Percentiles rank a stretch among this genome's conserved stretches.
Conservation (phyloP, 2,888 invertebrate species). For the Papilio gigon region DNA sequence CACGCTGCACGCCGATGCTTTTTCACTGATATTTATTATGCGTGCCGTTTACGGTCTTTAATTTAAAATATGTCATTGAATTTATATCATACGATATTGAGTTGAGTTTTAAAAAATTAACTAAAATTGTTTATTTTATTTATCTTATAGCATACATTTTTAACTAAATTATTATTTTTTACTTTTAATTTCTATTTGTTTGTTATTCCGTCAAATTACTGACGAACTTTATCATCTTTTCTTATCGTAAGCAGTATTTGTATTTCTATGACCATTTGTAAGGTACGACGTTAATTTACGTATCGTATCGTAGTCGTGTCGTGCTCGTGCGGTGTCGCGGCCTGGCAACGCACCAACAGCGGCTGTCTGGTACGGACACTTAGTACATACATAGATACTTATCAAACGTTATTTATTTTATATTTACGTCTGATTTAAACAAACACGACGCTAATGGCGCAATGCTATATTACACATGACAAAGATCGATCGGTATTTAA, state of each 20-base stretch:
- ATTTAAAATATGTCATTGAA: conserved; percentile 38
- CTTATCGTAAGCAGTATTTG: neutral
- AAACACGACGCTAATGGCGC: conserved; percentile 16
- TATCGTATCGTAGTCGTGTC: conserved; percentile 49
- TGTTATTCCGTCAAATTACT: neutral
- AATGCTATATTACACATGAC: conserved; percentile 7
- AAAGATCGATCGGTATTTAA: conserved; percentile 6
- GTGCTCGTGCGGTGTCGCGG: conserved; percentile 51
- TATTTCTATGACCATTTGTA: conserved; percentile 19
- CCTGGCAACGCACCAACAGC: conserved; percentile 68
- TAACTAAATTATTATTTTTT: neutral
- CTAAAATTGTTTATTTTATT: neutral
- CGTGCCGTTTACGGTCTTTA: conserved; percentile 51
- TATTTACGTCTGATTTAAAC: conserved; percentile 50
- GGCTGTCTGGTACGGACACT: conserved; percentile 61
- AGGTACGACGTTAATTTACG: conserved; percentile 41
- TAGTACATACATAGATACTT: conserved; percentile 51
- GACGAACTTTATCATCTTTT: neutral
- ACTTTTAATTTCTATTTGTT: neutral
- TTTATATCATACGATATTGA: conserved; percentile 36
- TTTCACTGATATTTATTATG: conserved; percentile 69
- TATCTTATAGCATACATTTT: neutral
- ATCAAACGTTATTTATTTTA: conserved; percentile 52
- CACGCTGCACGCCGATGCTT: conserved; percentile 55
- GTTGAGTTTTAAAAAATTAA: neutral